Evolutionary conservation across 2,797 vertebrate genomes (phyloP).

Genomic region (Schizothorax lantsangensis): DNA sequence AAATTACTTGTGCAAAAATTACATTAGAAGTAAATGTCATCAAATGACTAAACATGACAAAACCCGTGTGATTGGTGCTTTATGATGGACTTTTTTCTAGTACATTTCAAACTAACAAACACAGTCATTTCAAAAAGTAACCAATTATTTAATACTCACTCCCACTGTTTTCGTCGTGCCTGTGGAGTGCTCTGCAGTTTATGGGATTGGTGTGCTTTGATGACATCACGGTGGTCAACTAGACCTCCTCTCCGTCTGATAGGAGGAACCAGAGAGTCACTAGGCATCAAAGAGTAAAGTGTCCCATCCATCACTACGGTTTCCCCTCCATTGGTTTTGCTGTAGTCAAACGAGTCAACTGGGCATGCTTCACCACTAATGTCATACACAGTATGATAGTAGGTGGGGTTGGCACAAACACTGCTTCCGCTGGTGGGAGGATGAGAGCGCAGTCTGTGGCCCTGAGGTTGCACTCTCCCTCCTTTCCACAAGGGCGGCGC

Average conservation of each 20-base stretch:
- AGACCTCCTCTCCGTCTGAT: constrained; percentile 81
- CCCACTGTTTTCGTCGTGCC: constrained; percentile 87
- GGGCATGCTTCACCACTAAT: constrained; percentile 73
- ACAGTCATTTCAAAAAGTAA: not conserved
- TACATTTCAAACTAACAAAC: not conserved
- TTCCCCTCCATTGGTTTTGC: constrained; percentile 56
- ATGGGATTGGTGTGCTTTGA: constrained; percentile 88
- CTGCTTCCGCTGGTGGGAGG: constrained; percentile 74
- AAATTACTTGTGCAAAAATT: not conserved
- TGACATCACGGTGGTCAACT: constrained; percentile 87
- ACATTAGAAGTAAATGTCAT: constrained; percentile 31
- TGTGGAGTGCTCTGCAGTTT: constrained; percentile 87
- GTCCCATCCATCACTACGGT: constrained; percentile 40
- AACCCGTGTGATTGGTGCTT: constrained; percentile 11
- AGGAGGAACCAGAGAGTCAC: constrained; percentile 66
- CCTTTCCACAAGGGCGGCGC: constrained; percentile 67
- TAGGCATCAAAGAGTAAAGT: constrained; percentile 63
- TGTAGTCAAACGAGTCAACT: constrained; percentile 64
- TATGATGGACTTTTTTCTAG: constrained; percentile 17
- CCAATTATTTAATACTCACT: constrained; percentile 79
- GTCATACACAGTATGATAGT: constrained; percentile 77
- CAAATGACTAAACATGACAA: not conserved
- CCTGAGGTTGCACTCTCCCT: constrained; percentile 62
- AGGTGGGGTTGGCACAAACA: constrained; percentile 73
- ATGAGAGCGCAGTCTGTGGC: constrained; percentile 63